phyloP scores from a whole-genome alignment of 37 sponge, comb jelly and placozoan species.

The Halisarca cf. caerulea region DNA sequence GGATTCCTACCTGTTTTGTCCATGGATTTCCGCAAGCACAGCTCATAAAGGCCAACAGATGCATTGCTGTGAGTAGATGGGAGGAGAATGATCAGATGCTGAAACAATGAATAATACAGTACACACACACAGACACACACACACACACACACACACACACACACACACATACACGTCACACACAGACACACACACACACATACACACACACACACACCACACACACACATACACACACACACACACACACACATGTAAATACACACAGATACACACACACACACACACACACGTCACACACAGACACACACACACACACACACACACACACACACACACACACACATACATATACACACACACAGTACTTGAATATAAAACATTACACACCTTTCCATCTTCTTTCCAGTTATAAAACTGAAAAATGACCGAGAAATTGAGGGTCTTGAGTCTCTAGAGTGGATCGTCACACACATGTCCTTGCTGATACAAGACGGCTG shows the following conservation, averaged over 20 bases:
- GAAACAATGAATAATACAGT: background rate
- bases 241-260: too few species aligned
- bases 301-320: too few species aligned
- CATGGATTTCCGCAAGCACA: slow-evolving; percentile 58
- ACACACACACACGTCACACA: too few species aligned
- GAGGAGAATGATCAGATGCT: background rate
- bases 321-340: background rate
- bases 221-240: too few species aligned
- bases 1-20: slow-evolving; percentile 25
- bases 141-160: background rate
- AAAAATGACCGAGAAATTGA: slow-evolving; percentile 47
- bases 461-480: slow-evolving; percentile 70
- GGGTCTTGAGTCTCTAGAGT: slow-evolving; percentile 66
- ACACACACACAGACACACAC: background rate
- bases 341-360: background rate
- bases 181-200: too few species aligned
- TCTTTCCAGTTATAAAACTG: slow-evolving; percentile 69
- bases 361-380: background rate
- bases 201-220: too few species aligned
- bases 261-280: too few species aligned
- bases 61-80: slow-evolving; percentile 16
- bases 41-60: slow-evolving; percentile 60
- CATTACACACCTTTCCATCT: slow-evolving; percentile 25
- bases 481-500: slow-evolving; percentile 83
- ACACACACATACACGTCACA: too few species aligned